Base-by-base conservation (phyloP, 2,797 vertebrate genomes). In the Rhynchotus rufescens region DNA sequence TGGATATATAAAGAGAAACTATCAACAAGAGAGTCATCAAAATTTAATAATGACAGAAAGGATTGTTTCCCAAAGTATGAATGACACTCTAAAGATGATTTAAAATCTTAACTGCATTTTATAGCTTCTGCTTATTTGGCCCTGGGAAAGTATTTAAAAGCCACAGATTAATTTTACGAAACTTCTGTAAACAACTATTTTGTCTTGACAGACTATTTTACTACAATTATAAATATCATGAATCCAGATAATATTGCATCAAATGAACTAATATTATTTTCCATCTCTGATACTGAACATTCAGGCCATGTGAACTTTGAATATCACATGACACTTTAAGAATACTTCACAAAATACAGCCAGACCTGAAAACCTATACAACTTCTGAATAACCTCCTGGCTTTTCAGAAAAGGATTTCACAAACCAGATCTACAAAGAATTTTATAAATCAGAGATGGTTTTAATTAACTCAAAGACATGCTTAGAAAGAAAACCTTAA, bases 191-290 rank as follows among this genome's bases (percentile, higher is more conserved):
- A 93, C 79, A 95, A 74, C 82, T 83, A 89, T 95, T 96, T 96
- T 92, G 79, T 90, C 88, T 77, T 79, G 69, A 93, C 88, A 96
- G 86, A 92, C 73, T 83, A 87, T 87, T 96, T 90, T 90, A 83
- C 69, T 85, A 94, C 86, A 93, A 92, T 90, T 94, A 87, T 73
- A 92, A 88, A 91, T 82, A 82, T 66, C 90, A 45, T 69, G 84
- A 83, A 89, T 85, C 25, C 67, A 93, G 51, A 73, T 66, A 91
- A 85, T 52, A 88, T 16, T 69, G 76, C 78, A 92, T 74, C 76
- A 90, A 86, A 92, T 86, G 68, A 84, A 62, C 42, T 38, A 68
- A 51, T 51, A 88, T 84, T 84, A 69, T 78, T 94, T 94, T 75
- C 86, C 40, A 60, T 75, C 34, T 80, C 73, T 84, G 88, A 92